phyloP scores from a whole-genome alignment of 2,113 vertebrate species.

The Thunnus maccoyii region DNA sequence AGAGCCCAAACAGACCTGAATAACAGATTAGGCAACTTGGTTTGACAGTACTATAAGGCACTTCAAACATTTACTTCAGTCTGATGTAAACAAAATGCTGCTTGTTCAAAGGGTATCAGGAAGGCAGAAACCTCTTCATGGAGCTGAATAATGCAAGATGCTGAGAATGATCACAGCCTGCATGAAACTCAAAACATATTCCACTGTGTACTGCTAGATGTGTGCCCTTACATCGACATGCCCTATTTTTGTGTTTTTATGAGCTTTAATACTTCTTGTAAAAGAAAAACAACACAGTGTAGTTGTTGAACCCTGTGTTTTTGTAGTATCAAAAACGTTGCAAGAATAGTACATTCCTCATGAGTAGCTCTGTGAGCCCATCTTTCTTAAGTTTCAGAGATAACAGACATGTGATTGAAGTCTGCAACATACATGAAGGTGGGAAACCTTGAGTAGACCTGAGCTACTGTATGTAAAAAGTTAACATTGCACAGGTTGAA shows the following conservation, averaged over 20 bases:
- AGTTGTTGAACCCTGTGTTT: slow-evolving; percentile 17
- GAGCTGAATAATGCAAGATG: slow-evolving; percentile 52
- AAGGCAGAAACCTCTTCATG: slow-evolving; percentile 26
- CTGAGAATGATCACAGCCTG: slow-evolving; percentile 46
- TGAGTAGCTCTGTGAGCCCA: neutral
- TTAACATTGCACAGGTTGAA: neutral
- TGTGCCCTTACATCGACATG: slow-evolving; percentile 22
- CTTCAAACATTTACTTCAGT: slow-evolving; percentile 54
- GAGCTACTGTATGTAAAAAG: neutral
- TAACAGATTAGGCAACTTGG: slow-evolving; percentile 47
- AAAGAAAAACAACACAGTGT: slow-evolving; percentile 30
- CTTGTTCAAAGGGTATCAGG: slow-evolving; percentile 53
- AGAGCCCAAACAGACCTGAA: slow-evolving; percentile 38
- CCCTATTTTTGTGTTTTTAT: slow-evolving; percentile 34
- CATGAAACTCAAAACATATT: slow-evolving; percentile 21
- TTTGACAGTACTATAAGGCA: slow-evolving; percentile 40
- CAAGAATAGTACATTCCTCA: slow-evolving; percentile 13
- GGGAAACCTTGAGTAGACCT: neutral
- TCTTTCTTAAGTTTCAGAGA: slow-evolving; percentile 5
- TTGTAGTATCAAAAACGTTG: slow-evolving; percentile 1
- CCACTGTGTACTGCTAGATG: neutral
- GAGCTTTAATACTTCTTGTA: slow-evolving; percentile 17
- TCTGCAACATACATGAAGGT: neutral
- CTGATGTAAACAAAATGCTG: slow-evolving; percentile 56
- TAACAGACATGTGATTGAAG: neutral